phyloP scores from a whole-genome alignment of 1,140 invertebrate species.

The Drosophila nikananu region DNA sequence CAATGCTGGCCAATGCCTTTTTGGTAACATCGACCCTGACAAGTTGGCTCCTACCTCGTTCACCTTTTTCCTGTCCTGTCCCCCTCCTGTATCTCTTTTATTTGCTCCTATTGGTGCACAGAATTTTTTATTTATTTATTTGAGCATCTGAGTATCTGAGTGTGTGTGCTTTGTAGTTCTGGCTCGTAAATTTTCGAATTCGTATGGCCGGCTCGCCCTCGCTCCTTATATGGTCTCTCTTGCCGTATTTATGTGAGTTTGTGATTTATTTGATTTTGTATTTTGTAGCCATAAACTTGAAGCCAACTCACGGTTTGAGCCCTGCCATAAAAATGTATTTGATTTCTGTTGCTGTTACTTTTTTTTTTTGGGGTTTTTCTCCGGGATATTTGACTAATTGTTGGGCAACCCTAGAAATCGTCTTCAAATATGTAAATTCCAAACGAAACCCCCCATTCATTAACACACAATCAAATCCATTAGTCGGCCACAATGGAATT shows the following conservation, averaged over 20 bases:
- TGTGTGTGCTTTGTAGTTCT: constrained; percentile 60
- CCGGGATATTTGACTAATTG: constrained; percentile 59
- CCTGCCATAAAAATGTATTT: constrained; percentile 63
- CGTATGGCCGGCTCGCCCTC: constrained; percentile 55
- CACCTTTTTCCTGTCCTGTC: constrained; percentile 17
- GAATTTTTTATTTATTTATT: constrained; percentile 57
- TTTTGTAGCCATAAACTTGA: constrained; percentile 67
- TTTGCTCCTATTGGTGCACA: constrained; percentile 68
- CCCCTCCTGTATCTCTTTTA: constrained; percentile 18
- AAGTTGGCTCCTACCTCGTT: constrained; percentile 44
- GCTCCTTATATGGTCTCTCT: constrained; percentile 44
- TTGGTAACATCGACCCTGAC: constrained; percentile 56
- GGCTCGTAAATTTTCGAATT: constrained; percentile 75
- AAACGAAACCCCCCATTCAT: constrained; percentile 60
- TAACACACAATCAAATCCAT: constrained; percentile 83
- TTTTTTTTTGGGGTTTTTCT: constrained; percentile 39
- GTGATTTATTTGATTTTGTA: constrained; percentile 77
- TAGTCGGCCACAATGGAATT: constrained; percentile 64
- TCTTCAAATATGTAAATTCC: constrained; percentile 44
- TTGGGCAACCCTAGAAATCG: constrained; percentile 43
- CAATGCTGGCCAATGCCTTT: constrained; percentile 40
- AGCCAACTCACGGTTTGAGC: constrained; percentile 34
- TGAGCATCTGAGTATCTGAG: constrained; percentile 14
- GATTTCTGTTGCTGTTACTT: constrained; percentile 14
- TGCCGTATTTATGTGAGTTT: constrained; percentile 74